Evolutionary conservation across 2,113 vertebrate species (phyloP).

Genomic region (Eudyptes chrysolophus): DNA sequence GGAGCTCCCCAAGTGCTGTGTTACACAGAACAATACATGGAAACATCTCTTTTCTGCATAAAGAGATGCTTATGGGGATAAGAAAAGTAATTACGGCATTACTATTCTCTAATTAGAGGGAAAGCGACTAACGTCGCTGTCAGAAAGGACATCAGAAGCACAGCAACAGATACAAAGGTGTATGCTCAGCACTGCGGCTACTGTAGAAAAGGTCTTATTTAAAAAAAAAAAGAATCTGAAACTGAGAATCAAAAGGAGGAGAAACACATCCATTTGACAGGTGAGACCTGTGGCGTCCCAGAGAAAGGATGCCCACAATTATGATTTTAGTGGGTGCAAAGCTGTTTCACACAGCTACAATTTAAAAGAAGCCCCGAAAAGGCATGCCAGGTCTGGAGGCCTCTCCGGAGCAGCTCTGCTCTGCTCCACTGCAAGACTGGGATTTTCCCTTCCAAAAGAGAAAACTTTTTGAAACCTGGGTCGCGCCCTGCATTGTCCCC

Average conservation of each 20-base stretch:
- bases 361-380: not conserved
- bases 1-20: not conserved
- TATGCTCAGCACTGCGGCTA: not conserved
- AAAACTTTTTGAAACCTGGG: not conserved
- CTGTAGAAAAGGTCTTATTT: not conserved
- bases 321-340: not conserved
- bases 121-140: not conserved
- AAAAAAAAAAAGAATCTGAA: not conserved
- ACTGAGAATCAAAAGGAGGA: not conserved
- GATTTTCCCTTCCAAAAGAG: not conserved
- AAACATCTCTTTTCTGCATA: not conserved
- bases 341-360: not conserved
- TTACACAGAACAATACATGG: too few species aligned
- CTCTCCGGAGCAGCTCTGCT: not conserved
- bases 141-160: not conserved
- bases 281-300: not conserved
- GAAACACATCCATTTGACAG: not conserved
- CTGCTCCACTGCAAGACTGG: not conserved
- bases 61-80: not conserved
- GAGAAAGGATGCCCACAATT: not conserved
- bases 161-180: not conserved
- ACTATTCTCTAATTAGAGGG: not conserved
- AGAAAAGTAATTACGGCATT: not conserved
- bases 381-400: not conserved
- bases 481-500: accelerated